These are phyloP conservation scores for Polydrusus cervinus DNA, from an alignment of 2,888 invertebrate species.

Conservation along the genomic window DNA sequence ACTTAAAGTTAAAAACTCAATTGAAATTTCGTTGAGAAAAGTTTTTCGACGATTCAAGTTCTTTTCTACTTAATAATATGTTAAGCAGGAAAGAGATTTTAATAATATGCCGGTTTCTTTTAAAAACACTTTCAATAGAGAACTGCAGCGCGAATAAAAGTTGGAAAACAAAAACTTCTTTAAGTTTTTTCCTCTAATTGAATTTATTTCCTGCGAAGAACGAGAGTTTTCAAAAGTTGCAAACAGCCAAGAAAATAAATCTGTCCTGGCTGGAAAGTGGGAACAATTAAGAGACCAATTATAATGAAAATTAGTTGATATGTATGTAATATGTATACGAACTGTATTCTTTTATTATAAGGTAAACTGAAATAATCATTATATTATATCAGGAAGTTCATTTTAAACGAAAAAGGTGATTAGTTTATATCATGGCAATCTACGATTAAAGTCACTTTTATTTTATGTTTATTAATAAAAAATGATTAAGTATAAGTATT, in stretches of 20 bases:
- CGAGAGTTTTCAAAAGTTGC: conserved; percentile 36
- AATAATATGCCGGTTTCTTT: conserved; percentile 44
- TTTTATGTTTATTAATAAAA: no score
- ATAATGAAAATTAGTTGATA: no score
- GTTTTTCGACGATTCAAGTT: conserved; percentile 8
- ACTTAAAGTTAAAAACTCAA: conserved; percentile 12
- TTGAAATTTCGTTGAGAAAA: conserved; percentile 25
- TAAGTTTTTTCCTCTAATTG: conserved; percentile 48
- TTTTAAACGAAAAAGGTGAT: no score
- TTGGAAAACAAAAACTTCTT: conserved; percentile 46
- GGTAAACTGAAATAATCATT: no score
- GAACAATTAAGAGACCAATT: conserved; percentile 40
- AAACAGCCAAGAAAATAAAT: conserved; percentile 42
- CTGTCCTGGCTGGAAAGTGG: conserved; percentile 32
- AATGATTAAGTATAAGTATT: no score
- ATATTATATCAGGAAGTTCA: no score
- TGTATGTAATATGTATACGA: no score
- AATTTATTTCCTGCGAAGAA: conserved; percentile 44
- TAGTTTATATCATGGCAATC: no score
- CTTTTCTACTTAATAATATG: conserved; percentile 39
- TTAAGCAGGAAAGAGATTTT: conserved; percentile 37
- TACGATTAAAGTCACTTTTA: no score
- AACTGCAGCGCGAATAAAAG: conserved; percentile 45
- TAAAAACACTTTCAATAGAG: conserved; percentile 46
- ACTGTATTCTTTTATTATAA: no score